Percentiles rank a stretch among this genome's conserved stretches.
phyloP scores from a whole-genome alignment of 1,140 invertebrate species.

The Trichomalopsis sarcophagae region DNA sequence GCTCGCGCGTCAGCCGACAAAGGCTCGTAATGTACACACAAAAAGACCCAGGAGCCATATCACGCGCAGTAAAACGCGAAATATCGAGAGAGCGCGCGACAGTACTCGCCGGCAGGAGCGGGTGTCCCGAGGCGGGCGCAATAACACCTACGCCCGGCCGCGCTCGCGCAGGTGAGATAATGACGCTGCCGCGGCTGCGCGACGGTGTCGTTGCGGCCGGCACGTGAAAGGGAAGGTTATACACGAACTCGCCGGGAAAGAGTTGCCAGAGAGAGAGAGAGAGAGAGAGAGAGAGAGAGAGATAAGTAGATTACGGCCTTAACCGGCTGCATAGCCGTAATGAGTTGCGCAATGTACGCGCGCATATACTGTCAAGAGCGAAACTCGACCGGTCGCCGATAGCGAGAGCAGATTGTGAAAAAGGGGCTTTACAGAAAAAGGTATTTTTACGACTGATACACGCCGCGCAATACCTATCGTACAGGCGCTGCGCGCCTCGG shows the following conservation, averaged over 20 bases:
- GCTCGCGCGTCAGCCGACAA: too few species aligned
- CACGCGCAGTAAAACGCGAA: too few species aligned
- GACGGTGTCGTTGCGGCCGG: not conserved
- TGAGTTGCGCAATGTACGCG: not conserved
- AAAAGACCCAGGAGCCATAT: too few species aligned
- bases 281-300: not conserved
- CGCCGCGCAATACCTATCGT: too few species aligned
- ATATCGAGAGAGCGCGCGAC: too few species aligned
- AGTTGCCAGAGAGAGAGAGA: not conserved
- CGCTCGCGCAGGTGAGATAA: conserved; percentile 30
- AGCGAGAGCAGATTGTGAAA: not conserved
- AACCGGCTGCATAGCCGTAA: not conserved
- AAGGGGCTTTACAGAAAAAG: too few species aligned
- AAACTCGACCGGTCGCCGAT: not conserved
- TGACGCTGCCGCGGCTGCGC: not conserved
- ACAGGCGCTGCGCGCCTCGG: too few species aligned
- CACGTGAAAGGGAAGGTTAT: conserved; percentile 36
- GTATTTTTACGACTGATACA: too few species aligned
- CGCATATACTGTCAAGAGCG: not conserved
- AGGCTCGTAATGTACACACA: too few species aligned
- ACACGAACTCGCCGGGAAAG: too few species aligned
- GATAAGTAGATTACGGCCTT: conserved; percentile 21
- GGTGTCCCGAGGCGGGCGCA: not conserved
- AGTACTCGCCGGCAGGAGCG: not conserved
- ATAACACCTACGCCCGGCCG: too few species aligned